phyloP scores from a whole-genome alignment of 2,888 invertebrate genomes.

The Diadegma fenestrale region DNA sequence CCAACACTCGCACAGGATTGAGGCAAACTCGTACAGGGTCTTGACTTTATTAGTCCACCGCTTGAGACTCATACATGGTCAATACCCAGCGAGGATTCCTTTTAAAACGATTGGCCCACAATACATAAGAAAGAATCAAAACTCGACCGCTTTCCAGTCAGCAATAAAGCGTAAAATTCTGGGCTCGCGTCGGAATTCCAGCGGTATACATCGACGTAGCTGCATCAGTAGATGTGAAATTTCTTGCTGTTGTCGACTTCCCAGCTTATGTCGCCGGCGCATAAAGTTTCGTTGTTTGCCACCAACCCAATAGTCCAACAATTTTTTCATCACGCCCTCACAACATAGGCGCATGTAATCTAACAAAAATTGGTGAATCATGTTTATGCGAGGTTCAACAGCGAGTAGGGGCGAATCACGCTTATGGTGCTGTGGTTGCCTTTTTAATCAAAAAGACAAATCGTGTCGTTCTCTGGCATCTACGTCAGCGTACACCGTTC shows the following conservation, averaged over 20 bases:
- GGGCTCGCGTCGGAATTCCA: conserved; percentile 8
- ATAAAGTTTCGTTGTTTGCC: background rate
- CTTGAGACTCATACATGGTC: too few relatives aligned
- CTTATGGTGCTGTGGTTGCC: conserved; percentile 43
- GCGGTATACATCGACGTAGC: background rate
- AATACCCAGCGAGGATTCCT: conserved; percentile 43
- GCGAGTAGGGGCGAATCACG: conserved; percentile 41
- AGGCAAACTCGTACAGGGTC: too few relatives aligned
- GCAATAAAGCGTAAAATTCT: background rate
- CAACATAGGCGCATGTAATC: conserved; percentile 6
- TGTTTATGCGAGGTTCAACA: conserved; percentile 29
- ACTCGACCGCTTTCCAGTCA: conserved; percentile 58
- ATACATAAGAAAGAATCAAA: conserved; percentile 56
- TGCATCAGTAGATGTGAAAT: background rate
- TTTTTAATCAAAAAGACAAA: conserved; percentile 30
- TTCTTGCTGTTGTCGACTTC: background rate
- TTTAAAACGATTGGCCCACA: conserved; percentile 56
- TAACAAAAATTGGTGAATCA: conserved; percentile 36
- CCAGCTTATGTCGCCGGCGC: too few relatives aligned
- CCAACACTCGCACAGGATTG: too few relatives aligned
- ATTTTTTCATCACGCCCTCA: background rate
- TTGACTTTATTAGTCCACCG: too few relatives aligned
- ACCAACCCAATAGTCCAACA: background rate
- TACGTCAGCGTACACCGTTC: conserved; percentile 33
- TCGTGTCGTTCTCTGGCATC: conserved; percentile 19